These are phyloP conservation scores for Tetropium fuscum DNA, from an alignment of 2,888 invertebrate genomes.

Conservation along the genomic window DNA sequence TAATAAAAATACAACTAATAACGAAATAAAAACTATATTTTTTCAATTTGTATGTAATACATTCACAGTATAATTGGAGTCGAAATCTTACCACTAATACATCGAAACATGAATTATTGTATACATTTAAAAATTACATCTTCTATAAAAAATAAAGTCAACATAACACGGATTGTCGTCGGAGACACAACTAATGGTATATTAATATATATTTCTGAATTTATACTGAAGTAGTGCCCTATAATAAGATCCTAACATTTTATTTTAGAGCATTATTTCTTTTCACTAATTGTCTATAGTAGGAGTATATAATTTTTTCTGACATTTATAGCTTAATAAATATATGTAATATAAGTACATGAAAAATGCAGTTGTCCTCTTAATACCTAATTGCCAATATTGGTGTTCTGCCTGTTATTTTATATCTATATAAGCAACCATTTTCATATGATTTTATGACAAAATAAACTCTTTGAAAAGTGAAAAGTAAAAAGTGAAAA, in stretches of 20 bases:
- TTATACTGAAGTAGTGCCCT: no score
- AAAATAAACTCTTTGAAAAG: conserved; percentile 7
- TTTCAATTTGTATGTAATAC: conserved; percentile 16
- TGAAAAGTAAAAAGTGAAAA: no score
- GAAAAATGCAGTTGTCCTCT: background rate
- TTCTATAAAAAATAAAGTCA: conserved; percentile 8
- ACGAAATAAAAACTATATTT: conserved; percentile 26
- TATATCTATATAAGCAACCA: conserved; percentile 14
- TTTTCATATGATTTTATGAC: conserved; percentile 1
- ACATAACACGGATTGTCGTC: conserved; percentile 9
- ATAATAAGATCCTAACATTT: no score
- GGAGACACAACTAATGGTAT: background rate
- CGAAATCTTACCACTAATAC: conserved; percentile 11
- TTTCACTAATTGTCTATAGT: no score
- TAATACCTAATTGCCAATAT: conserved; percentile 21
- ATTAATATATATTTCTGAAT: no score
- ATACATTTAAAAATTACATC: conserved; percentile 13
- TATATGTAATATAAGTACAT: conserved; percentile 2
- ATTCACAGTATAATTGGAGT: conserved; percentile 17
- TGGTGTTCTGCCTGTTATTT: conserved; percentile 28
- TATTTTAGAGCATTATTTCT: no score
- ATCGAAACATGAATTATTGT: conserved; percentile 7
- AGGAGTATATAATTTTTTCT: background rate
- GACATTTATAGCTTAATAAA: background rate
- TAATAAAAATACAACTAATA: background rate